phyloP scores from a whole-genome alignment of 2,797 vertebrate species.

The Hydrocynus forskahlii region DNA sequence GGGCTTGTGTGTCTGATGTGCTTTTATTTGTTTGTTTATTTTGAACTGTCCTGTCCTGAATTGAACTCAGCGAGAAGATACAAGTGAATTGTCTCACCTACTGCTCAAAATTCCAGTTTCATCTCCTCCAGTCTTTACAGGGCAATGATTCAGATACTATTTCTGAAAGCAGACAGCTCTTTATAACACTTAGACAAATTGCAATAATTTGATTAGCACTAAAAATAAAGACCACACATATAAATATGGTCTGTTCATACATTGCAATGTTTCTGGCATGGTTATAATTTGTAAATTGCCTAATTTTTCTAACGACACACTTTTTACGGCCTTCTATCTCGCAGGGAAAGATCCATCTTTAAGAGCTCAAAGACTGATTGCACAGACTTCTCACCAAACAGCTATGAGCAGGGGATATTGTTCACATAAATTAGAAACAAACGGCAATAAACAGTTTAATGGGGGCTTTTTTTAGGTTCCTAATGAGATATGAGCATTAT shows the following conservation, averaged over 20 bases:
- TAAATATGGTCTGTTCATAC: not conserved
- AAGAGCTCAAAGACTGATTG: not conserved
- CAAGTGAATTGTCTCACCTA: too few relatives aligned
- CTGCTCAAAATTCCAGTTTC: too few relatives aligned
- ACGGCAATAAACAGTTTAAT: conserved; percentile 66
- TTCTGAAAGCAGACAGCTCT: too few relatives aligned
- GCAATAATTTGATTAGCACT: not conserved
- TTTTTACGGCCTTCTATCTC: not conserved
- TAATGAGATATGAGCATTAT: conserved; percentile 63
- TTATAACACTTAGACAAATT: not conserved
- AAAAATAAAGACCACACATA: not conserved
- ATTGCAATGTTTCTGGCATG: not conserved
- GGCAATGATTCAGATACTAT: too few relatives aligned
- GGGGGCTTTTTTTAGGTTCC: conserved; percentile 46
- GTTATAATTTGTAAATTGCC: not conserved
- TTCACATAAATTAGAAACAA: conserved; percentile 49
- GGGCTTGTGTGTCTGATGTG: not conserved
- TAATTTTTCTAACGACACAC: not conserved
- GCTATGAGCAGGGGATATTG: conserved; percentile 28
- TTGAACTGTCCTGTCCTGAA: not conserved
- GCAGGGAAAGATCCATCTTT: not conserved
- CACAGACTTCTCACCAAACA: conserved; percentile 12
- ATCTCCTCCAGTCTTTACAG: too few relatives aligned
- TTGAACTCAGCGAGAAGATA: not conserved
- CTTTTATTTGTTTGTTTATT: not conserved